Evolutionary conservation across 2,113 vertebrate species (phyloP), one percentile per base, ranked within the genome.

Genomic region (Narcine bancroftii): DNA sequence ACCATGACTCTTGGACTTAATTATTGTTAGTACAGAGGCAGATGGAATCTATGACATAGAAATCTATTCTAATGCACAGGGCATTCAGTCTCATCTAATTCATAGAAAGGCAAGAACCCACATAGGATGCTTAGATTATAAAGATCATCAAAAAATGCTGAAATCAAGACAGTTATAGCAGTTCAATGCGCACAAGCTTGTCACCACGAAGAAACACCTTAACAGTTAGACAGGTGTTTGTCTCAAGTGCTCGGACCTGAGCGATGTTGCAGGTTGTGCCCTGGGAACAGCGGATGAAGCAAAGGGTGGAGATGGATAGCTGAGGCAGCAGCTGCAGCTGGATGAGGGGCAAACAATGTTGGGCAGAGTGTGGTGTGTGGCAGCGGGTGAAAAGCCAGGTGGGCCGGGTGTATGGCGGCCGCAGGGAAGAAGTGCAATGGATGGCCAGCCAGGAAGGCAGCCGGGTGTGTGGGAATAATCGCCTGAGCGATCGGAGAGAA

Each of bases 271-370:
- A 96, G 93, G 53, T 97, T 96, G 93, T 97, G 97, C 56, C 95
- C 95, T 93, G 96, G 96, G 92, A 97, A 95, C 71, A 97, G 85
- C 0, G 97, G 96, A 42, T 96, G 96, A 50, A 96, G 94, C 9
- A 97, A 93, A 87, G 96, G 96, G 92, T 96, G 96, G 92, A 96
- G 93, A 71, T 96, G 96, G 72, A 97, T 92, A 79, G 95, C 93
- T 11, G 96, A 94, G 42, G 95, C 91, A 39, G 95, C 92, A 85
- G 95, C 94, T 83, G 96, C 93, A 85, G 92, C 95, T 91, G 96
- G 94, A 53, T 95, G 95, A 29, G 97, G 95, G 24, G 95, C 92
- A 75, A 97, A 95, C 47, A 97, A 93, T 1, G 97, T 93, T 4
- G 97, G 97, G 81, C 97, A 94, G 60, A 96, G 95, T 0, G 96